Percentiles rank a stretch among this genome's conserved stretches.
Conservation (phyloP, 2,888 invertebrate genomes). For the Conchocele bisecta region DNA sequence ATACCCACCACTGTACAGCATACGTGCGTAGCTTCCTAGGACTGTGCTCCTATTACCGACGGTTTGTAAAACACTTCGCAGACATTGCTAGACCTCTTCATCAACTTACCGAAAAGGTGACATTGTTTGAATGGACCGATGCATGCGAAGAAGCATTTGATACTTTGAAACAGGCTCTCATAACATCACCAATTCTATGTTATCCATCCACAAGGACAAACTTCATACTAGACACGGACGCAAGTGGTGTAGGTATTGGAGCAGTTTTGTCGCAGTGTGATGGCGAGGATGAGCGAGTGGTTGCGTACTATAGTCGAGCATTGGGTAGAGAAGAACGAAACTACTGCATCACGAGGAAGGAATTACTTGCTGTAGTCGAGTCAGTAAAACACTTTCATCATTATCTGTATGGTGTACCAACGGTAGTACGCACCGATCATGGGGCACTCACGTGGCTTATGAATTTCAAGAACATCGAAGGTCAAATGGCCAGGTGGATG, state of each 20-base stretch:
- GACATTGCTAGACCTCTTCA: neutral
- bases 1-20: neutral
- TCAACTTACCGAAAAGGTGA: neutral
- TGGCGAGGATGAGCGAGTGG: neutral
- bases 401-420: conserved; percentile 42
- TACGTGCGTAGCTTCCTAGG: neutral
- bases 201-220: neutral
- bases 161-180: neutral
- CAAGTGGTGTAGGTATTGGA: neutral
- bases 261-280: neutral
- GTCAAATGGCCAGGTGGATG: conserved; percentile 35
- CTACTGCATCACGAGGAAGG: conserved; percentile 37
- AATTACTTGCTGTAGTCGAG: conserved; percentile 12
- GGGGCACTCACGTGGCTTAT: conserved; percentile 43
- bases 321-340: neutral
- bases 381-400: conserved; percentile 30
- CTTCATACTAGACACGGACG: conserved; percentile 3
- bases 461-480: conserved; percentile 13
- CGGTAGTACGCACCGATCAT: conserved; percentile 46
- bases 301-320: neutral
- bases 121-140: neutral
- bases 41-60: neutral
- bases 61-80: neutral
- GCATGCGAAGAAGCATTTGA: neutral
- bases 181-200: neutral